Percentiles rank a stretch among this genome's conserved stretches.
Conservation (phyloP, 2,888 invertebrate genomes). For the Pterostichus niger region DNA sequence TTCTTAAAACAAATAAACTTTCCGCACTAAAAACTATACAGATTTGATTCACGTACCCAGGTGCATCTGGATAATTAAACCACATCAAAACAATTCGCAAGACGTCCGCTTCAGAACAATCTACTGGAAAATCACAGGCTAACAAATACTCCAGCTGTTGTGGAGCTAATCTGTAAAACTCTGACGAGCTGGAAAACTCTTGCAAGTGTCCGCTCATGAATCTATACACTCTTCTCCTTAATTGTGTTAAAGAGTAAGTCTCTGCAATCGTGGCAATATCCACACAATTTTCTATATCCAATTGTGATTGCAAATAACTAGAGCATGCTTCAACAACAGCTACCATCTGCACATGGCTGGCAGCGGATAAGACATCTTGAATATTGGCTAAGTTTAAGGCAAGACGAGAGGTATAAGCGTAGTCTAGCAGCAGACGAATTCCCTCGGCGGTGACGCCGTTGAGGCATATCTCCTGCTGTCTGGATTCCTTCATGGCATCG, state of each 20-base stretch:
- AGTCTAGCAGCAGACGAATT: conserved; percentile 83
- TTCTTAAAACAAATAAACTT: conserved; percentile 27
- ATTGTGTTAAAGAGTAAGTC: conserved; percentile 81
- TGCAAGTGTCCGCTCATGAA: conserved; percentile 83
- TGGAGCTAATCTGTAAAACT: conserved; percentile 81
- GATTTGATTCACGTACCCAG: conserved; percentile 69
- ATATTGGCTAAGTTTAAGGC: conserved; percentile 82
- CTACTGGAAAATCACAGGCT: conserved; percentile 84
- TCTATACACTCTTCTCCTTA: conserved; percentile 82
- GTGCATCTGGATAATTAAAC: conserved; percentile 78
- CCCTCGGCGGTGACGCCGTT: conserved; percentile 83
- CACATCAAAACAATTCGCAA: conserved; percentile 81
- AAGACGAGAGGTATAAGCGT: conserved; percentile 84
- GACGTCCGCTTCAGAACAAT: conserved; percentile 83
- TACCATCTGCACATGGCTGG: conserved; percentile 83
- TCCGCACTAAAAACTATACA: conserved; percentile 53
- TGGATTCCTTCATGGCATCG: conserved; percentile 84
- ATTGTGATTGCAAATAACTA: conserved; percentile 82
- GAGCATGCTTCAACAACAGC: conserved; percentile 85
- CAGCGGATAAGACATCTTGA: conserved; percentile 84
- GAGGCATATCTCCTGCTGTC: conserved; percentile 82
- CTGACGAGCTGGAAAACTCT: conserved; percentile 81
- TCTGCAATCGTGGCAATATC: conserved; percentile 85
- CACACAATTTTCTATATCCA: conserved; percentile 86
- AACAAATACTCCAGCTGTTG: conserved; percentile 82